These are phyloP conservation scores for Eulemur mongoz DNA, from an alignment of 2,797 vertebrate species.

Conservation along the genomic window DNA sequence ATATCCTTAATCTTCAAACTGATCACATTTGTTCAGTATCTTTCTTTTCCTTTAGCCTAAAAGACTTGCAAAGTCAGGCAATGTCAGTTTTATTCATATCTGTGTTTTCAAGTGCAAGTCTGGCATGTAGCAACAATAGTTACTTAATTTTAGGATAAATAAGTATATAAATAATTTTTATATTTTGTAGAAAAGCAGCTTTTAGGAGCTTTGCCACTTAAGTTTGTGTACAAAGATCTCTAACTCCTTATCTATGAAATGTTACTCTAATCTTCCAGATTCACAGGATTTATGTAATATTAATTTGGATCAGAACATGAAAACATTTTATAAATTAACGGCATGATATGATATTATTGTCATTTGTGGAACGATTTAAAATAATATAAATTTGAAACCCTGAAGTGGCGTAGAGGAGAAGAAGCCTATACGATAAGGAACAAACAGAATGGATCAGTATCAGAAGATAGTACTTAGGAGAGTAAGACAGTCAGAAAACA, in stretches of 20 bases:
- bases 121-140: not conserved
- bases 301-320: not conserved
- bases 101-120: not conserved
- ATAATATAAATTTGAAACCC: not conserved
- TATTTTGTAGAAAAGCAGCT: not conserved
- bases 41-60: not conserved
- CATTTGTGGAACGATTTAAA: not conserved
- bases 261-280: not conserved
- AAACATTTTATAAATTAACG: not conserved
- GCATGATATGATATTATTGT: not conserved
- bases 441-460: not conserved
- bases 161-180: not conserved
- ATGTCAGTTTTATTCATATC: not conserved
- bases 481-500: not conserved
- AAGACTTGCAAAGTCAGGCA: not conserved
- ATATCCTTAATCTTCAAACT: not conserved
- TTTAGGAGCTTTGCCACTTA: not conserved
- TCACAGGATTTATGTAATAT: not conserved
- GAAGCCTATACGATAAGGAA: not conserved
- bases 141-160: constrained; percentile 30
- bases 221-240: not conserved
- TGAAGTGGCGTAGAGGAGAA: not conserved
- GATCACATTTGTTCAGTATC: not conserved
- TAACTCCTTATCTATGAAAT: not conserved
- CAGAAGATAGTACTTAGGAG: not conserved